Conservation (phyloP, 2,888 invertebrate species). For the Chloroclysta siterata region DNA sequence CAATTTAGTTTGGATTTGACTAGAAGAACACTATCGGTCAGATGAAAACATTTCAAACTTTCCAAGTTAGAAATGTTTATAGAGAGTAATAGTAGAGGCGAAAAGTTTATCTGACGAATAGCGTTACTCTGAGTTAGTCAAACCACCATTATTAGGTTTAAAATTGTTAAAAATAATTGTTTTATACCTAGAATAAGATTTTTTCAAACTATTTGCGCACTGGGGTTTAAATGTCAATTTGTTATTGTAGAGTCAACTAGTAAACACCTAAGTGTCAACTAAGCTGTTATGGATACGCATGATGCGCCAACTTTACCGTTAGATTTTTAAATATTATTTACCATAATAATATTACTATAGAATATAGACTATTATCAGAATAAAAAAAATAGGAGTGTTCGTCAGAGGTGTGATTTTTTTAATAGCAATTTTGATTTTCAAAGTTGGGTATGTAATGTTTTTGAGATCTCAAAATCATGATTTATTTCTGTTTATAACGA, state of each 20-base stretch:
- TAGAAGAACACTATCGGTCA: no score
- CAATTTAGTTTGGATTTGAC: not conserved
- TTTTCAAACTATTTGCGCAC: not conserved
- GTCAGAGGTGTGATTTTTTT: not conserved
- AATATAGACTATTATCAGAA: no score
- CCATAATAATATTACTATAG: not conserved
- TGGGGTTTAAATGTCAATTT: conserved; percentile 2
- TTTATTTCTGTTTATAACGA: conserved; percentile 29
- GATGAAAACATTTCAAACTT: no score
- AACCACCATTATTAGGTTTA: not conserved
- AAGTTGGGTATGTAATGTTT: not conserved
- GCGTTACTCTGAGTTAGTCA: no score
- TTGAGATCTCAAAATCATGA: conserved; percentile 4
- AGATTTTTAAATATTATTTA: no score
- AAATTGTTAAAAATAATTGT: conserved; percentile 4
- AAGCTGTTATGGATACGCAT: no score
- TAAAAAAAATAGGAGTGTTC: not conserved
- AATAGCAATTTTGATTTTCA: not conserved
- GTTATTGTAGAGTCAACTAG: not conserved
- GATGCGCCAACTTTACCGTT: no score
- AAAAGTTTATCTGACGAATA: no score
- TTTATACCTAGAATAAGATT: conserved; percentile 4
- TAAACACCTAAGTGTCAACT: no score
- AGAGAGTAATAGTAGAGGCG: no score
- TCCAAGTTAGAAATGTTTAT: no score